Percentiles rank a stretch among this genome's conserved stretches.
These are phyloP conservation scores for Choristoneura fumiferana DNA, from an alignment of 1,140 invertebrate species.

Conservation along the genomic window DNA sequence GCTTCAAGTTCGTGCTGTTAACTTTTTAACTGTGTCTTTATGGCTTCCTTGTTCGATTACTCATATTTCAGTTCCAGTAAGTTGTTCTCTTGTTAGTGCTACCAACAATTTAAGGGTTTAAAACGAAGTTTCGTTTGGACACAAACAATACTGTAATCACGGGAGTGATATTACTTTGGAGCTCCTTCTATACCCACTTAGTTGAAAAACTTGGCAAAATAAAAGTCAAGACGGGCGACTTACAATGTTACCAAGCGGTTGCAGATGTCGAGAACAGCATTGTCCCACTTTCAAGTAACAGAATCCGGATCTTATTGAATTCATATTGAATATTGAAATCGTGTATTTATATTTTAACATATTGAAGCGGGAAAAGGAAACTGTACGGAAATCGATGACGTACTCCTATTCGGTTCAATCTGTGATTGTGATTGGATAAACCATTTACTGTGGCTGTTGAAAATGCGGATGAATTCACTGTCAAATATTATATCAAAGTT, in stretches of 20 bases:
- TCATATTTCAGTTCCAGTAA: constrained; percentile 7
- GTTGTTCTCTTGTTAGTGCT: neutral
- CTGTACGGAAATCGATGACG: neutral
- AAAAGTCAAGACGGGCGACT: constrained; percentile 1
- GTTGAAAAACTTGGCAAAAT: constrained; percentile 3
- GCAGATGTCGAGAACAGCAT: constrained; percentile 15
- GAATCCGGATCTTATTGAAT: constrained; percentile 23
- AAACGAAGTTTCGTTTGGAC: too few relatives aligned
- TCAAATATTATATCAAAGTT: neutral
- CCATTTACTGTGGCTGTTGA: neutral
- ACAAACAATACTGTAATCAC: too few relatives aligned
- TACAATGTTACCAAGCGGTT: constrained; percentile 8
- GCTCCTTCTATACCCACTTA: neutral
- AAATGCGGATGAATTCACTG: neutral
- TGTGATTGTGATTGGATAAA: neutral
- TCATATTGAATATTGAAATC: constrained; percentile 34
- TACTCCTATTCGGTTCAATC: constrained; percentile 7
- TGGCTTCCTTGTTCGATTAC: neutral
- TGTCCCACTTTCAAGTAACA: constrained; percentile 4
- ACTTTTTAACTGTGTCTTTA: constrained; percentile 21
- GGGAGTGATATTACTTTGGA: too few relatives aligned
- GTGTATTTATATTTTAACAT: constrained; percentile 22
- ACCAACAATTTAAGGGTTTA: too few relatives aligned
- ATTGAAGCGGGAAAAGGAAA: constrained; percentile 8
- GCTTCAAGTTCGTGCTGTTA: constrained; percentile 21